These are phyloP conservation scores for Orchestia grillus DNA, from an alignment of 1,140 invertebrate species.

Conservation along the genomic window DNA sequence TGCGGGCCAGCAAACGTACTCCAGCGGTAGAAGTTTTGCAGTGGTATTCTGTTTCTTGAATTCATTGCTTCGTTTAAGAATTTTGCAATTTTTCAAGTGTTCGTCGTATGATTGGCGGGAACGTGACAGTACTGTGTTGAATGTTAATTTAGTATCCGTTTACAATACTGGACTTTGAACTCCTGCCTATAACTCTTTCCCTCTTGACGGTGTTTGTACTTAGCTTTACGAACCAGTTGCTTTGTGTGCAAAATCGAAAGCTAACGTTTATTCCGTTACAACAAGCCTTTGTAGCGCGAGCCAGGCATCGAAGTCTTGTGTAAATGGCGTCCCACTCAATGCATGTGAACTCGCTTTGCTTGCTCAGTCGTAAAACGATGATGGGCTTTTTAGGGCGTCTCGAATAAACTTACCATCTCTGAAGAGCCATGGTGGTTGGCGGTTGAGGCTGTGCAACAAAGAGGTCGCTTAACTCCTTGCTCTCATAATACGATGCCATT, in stretches of 20 bases:
- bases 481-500: conserved; percentile 48
- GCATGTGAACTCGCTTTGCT: conserved; percentile 48
- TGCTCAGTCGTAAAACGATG: conserved; percentile 51
- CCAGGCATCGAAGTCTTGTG: conserved; percentile 11
- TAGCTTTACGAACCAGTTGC: neutral
- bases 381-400: conserved; percentile 46
- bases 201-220: neutral
- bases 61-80: neutral
- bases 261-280: conserved; percentile 29
- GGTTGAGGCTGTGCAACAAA: conserved; percentile 31
- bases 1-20: neutral
- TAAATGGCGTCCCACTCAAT: conserved; percentile 22
- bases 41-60: neutral
- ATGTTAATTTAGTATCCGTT: neutral
- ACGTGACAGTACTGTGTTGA: neutral
- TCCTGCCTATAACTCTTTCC: neutral
- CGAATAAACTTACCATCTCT: conserved; percentile 54
- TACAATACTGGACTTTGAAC: neutral
- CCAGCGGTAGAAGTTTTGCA: neutral
- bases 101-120: neutral
- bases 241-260: conserved; percentile 42
- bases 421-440: conserved; percentile 30
- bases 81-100: neutral
- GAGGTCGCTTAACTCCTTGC: conserved; percentile 25
- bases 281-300: conserved; percentile 17